A percentile compares a stretch with the other conserved stretches of the same genome.
phyloP scores from a whole-genome alignment of 1,140 invertebrate species.

The Eumeta japonica region DNA sequence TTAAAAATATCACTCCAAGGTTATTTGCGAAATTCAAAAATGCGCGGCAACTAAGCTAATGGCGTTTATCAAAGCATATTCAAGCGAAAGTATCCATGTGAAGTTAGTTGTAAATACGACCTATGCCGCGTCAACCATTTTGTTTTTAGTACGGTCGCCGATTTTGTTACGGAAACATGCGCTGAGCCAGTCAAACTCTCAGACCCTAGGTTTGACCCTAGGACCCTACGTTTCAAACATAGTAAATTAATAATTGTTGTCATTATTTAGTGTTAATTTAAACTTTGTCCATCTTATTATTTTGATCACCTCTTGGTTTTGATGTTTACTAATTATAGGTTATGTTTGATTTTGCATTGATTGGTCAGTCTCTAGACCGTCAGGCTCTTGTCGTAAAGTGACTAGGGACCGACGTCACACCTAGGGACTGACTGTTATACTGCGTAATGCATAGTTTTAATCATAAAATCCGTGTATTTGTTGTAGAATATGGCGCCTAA shows the following conservation, averaged over 20 bases:
- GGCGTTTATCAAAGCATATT: too few species aligned
- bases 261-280: slow-evolving; percentile 8
- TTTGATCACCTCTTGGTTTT: slow-evolving; percentile 6
- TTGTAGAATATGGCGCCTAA: too few species aligned
- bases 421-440: slow-evolving; percentile 5
- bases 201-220: slow-evolving; percentile 10
- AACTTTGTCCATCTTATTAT: slow-evolving; percentile 7
- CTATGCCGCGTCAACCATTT: too few species aligned
- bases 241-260: slow-evolving; percentile 7
- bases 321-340: slow-evolving; percentile 7
- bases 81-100: too few species aligned
- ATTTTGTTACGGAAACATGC: slow-evolving; percentile 8
- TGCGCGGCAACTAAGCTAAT: too few species aligned
- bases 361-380: slow-evolving; percentile 11
- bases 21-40: too few species aligned
- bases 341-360: slow-evolving; percentile 10
- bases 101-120: too few species aligned
- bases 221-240: slow-evolving; percentile 8
- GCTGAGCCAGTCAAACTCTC: slow-evolving; percentile 10
- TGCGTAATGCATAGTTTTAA: slow-evolving; percentile 8
- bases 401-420: slow-evolving; percentile 7
- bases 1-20: too few species aligned
- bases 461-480: slow-evolving; percentile 5
- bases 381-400: slow-evolving; percentile 11
- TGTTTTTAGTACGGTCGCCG: too few species aligned